Conservation (phyloP, 2,113 vertebrate genomes). For the Chamaetylas fuelleborni region DNA sequence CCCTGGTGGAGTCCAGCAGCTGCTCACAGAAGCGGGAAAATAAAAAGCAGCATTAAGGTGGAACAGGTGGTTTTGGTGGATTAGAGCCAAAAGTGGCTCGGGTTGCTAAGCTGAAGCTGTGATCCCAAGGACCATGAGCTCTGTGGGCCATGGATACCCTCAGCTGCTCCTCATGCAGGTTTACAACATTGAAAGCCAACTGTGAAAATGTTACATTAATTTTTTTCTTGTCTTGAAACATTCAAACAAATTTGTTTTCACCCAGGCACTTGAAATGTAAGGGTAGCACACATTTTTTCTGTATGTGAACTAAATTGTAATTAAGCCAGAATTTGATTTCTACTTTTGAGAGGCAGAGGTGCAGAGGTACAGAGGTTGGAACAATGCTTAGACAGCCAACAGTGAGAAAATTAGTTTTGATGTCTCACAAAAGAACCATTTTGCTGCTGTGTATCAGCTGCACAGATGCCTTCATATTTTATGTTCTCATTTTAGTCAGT, state of each 20-base stretch:
- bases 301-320: background rate
- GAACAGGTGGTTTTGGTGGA: background rate
- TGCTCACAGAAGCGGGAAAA: background rate
- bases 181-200: background rate
- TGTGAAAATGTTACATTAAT: background rate
- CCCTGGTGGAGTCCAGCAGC: background rate
- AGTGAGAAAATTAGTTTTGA: background rate
- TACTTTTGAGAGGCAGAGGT: background rate
- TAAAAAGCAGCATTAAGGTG: background rate
- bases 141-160: background rate
- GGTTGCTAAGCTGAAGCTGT: background rate
- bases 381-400: fast-evolving
- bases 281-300: background rate
- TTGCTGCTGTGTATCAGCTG: background rate
- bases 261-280: background rate
- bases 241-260: background rate
- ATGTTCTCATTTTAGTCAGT: background rate
- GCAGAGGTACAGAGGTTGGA: background rate
- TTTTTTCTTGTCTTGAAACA: background rate
- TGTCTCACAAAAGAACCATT: background rate
- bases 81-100: background rate
- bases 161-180: background rate
- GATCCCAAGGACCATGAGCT: background rate
- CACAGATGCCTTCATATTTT: background rate
- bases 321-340: background rate